Conservation (phyloP, 2,113 vertebrate genomes). For the Eptesicus fuscus region DNA sequence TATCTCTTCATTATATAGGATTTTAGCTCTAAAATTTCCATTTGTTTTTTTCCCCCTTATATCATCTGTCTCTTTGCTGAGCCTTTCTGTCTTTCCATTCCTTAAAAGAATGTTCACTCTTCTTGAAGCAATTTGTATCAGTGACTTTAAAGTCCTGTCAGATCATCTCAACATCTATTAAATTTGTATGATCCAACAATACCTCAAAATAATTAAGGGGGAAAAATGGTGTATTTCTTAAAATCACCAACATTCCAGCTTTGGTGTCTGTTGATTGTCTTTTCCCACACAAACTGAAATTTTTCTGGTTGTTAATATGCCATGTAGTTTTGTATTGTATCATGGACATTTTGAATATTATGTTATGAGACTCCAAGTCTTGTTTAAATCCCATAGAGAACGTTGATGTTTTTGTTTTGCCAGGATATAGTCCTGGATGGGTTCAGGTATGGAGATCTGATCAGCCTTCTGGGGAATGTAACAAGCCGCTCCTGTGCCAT, state of each 20-base stretch:
- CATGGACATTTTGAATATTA: neutral
- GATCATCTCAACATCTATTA: neutral
- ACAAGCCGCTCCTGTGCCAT: neutral
- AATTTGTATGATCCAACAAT: neutral
- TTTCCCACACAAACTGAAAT: neutral
- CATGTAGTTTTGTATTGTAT: neutral
- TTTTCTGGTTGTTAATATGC: neutral
- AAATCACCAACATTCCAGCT: neutral
- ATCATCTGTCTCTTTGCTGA: neutral
- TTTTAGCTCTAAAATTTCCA: neutral
- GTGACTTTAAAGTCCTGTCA: neutral
- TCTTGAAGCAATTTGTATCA: neutral
- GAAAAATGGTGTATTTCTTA: neutral
- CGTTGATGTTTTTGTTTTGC: neutral
- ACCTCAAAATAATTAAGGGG: neutral
- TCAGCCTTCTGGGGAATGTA: neutral
- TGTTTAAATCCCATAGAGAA: neutral
- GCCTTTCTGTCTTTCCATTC: neutral
- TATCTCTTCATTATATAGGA: no score
- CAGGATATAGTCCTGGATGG: neutral
- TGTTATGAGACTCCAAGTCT: neutral
- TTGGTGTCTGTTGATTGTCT: neutral
- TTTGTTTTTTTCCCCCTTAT: neutral
- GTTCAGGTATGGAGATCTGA: neutral
- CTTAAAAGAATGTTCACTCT: neutral